Evolutionary conservation across 2,797 vertebrate genomes (phyloP).

Genomic region (Numenius phaeopus): DNA sequence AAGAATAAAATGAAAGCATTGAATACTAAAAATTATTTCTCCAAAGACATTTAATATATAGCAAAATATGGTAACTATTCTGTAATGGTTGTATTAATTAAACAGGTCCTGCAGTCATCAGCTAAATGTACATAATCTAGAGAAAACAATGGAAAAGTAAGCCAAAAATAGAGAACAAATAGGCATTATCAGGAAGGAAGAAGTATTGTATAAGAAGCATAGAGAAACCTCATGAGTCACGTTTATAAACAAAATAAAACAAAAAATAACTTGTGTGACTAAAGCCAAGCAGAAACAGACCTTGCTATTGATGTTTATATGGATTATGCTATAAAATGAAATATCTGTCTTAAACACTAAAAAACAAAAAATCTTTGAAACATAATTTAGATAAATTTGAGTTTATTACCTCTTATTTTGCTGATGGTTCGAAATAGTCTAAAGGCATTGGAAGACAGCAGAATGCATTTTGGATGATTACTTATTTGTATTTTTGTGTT

Average conservation of each 20-base stretch:
- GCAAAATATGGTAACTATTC: background rate
- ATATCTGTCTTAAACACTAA: background rate
- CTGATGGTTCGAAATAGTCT: background rate
- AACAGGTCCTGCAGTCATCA: background rate
- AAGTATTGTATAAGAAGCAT: background rate
- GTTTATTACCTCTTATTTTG: background rate
- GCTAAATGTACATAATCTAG: background rate
- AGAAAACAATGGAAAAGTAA: background rate
- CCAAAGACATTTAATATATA: background rate
- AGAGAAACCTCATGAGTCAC: background rate
- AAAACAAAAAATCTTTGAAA: background rate
- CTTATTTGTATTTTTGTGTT: background rate
- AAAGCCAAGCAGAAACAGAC: background rate
- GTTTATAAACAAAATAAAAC: background rate
- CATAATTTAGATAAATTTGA: background rate
- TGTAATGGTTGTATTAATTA: background rate
- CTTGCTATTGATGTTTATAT: background rate
- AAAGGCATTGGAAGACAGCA: background rate
- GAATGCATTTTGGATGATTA: background rate
- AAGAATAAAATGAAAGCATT: background rate
- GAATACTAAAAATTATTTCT: background rate
- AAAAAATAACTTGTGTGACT: background rate
- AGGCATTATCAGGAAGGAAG: background rate
- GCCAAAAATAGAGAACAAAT: constrained; percentile 43
- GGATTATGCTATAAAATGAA: background rate